Evolutionary conservation across 2,113 vertebrate genomes (phyloP).

Genomic region (Gadus chalcogrammus): DNA sequence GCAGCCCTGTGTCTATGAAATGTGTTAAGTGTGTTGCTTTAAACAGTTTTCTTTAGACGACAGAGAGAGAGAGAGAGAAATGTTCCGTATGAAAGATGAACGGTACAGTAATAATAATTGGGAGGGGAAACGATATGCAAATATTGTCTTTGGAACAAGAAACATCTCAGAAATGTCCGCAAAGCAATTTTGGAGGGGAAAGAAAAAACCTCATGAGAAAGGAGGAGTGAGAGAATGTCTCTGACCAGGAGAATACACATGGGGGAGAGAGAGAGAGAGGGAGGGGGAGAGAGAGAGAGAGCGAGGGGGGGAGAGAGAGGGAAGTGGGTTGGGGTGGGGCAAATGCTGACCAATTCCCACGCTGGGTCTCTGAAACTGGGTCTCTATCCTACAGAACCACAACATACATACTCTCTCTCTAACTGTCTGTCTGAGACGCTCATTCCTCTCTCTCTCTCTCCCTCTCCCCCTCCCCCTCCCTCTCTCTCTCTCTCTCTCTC

Average conservation of each 20-base stretch:
- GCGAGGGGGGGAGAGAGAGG: slow-evolving; percentile 9
- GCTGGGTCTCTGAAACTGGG: slow-evolving; percentile 51
- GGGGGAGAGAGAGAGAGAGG: slow-evolving; percentile 17
- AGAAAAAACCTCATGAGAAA: slow-evolving; percentile 5
- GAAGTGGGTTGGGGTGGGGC: slow-evolving; percentile 50
- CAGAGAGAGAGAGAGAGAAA: too few relatives aligned
- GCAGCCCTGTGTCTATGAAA: too few relatives aligned
- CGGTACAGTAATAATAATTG: slow-evolving; percentile 28
- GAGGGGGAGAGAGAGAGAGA: slow-evolving; percentile 4
- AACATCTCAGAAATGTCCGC: slow-evolving; percentile 73
- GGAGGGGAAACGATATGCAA: slow-evolving; percentile 53
- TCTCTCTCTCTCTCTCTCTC: background rate
- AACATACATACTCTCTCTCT: slow-evolving; percentile 8
- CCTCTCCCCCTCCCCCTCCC: background rate
- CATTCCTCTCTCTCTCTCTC: background rate
- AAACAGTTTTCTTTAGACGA: too few relatives aligned
- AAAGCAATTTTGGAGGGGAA: slow-evolving; percentile 53
- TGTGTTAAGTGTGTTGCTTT: too few relatives aligned
- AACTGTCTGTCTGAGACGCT: background rate
- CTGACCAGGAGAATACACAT: slow-evolving; percentile 4
- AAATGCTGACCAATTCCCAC: slow-evolving; percentile 76
- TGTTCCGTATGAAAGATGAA: background rate
- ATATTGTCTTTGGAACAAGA: slow-evolving; percentile 65
- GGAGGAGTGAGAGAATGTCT: slow-evolving; percentile 23
- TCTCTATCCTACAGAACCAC: slow-evolving; percentile 38